A percentile compares a stretch with the other conserved stretches of the same genome.
Evolutionary conservation across 1,140 invertebrate species (phyloP).

Genomic region (Drosophila rhopaloa): DNA sequence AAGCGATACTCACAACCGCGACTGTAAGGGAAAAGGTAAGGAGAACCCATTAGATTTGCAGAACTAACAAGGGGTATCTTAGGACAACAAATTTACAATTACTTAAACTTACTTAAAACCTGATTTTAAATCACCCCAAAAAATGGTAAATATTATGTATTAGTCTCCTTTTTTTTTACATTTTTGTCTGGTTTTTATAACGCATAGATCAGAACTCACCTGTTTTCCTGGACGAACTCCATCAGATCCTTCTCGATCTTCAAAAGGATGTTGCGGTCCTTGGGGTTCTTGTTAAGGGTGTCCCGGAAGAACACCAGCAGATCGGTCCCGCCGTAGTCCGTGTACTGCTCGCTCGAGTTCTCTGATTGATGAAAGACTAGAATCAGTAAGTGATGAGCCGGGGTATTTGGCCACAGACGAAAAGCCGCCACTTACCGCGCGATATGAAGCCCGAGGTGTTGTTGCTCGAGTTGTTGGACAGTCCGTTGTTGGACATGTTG

Average conservation of each 20-base stretch:
- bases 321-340: constrained; percentile 92
- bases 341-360: constrained; percentile 92
- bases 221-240: constrained; percentile 92
- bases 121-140: no score
- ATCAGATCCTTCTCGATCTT: constrained; percentile 95
- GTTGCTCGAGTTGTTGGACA: constrained; percentile 75
- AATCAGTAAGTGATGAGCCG: constrained; percentile 73
- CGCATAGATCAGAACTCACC: constrained; percentile 85
- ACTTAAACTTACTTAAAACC: no score
- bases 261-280: constrained; percentile 93
- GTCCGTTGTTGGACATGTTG: constrained; percentile 34
- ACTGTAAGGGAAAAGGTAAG: constrained; percentile 50
- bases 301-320: constrained; percentile 94
- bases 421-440: constrained; percentile 71
- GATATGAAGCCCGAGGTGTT: constrained; percentile 83
- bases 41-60: background rate
- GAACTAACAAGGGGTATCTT: no score
- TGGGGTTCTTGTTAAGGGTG: constrained; percentile 94
- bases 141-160: no score
- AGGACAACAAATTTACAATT: no score
- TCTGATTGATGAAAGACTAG: constrained; percentile 86
- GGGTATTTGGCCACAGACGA: constrained; percentile 14
- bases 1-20: constrained; percentile 91
- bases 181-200: no score
- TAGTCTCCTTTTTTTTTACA: no score